A percentile compares a stretch with the other conserved stretches of the same genome.
phyloP scores from a whole-genome alignment of 2,888 invertebrate species.

The Hydriomena furcata region DNA sequence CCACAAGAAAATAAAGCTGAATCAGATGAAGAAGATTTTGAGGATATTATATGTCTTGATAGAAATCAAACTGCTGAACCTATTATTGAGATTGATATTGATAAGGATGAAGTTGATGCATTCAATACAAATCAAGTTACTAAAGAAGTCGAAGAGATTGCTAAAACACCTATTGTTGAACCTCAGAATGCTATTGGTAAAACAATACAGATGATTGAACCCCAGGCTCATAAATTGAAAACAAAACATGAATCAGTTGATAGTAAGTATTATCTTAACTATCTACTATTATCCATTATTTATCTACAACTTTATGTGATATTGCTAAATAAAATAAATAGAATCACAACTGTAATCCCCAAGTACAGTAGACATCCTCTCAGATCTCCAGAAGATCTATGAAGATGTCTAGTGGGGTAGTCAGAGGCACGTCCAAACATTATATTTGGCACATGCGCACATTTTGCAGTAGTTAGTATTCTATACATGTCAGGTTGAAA shows the following conservation, averaged over 20 bases:
- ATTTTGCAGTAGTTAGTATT: too few relatives aligned
- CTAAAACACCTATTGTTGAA: conserved; percentile 24
- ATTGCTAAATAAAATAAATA: too few relatives aligned
- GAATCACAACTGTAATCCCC: too few relatives aligned
- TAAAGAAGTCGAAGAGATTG: conserved; percentile 29
- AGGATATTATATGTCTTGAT: conserved; percentile 39
- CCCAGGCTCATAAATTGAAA: conserved; percentile 48
- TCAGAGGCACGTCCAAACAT: too few relatives aligned
- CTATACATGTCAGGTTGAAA: too few relatives aligned
- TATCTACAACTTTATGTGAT: too few relatives aligned
- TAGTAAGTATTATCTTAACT: conserved; percentile 45
- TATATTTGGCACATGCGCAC: too few relatives aligned
- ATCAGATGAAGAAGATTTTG: conserved; percentile 35
- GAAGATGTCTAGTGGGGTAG: too few relatives aligned
- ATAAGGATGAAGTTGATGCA: conserved; percentile 50
- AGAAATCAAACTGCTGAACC: conserved; percentile 18
- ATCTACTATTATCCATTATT: too few relatives aligned
- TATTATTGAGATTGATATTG: conserved; percentile 13
- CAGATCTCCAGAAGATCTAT: too few relatives aligned
- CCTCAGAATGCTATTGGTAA: conserved; percentile 38
- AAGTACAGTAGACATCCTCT: too few relatives aligned
- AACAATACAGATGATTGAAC: conserved; percentile 60
- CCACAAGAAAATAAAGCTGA: conserved; percentile 6
- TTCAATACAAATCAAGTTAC: conserved; percentile 23
- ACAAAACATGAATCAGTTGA: conserved; percentile 39